Base-by-base conservation (phyloP, 2,888 invertebrate species). In the Oligia fasciuncula region DNA sequence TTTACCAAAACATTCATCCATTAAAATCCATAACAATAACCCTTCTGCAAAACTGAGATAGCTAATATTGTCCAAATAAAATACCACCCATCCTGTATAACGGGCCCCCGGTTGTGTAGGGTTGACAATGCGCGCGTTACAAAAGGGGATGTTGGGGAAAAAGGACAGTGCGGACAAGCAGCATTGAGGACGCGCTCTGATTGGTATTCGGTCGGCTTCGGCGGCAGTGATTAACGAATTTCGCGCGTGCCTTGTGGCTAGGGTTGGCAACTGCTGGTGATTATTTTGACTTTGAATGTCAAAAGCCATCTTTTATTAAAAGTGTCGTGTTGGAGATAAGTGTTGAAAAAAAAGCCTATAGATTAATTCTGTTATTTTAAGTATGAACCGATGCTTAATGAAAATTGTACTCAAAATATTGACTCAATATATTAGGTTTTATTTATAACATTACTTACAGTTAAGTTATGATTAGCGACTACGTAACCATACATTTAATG, bases 171-270 rank as follows among this genome's bases (percentile, higher is more conserved):
- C 60, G 76, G 77, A 85, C 79, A 85, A 82, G 87, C 80, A 85
- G 84, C 85, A 87, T 77, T 91, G 93, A 92, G 91, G 93, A 91
- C 91, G 91, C 87, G 85, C 87, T 84, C 89, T 92, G 93, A 93
- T 93, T 93, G 93, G 93, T 92, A 89, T 89, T 88, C 90, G 86
- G 85, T 85, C 83, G 85, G 89, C 88, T 90, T 89, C 91, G 90
- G 89, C 90, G 91, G 90, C 91, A 88, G 91, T 93, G 93, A 94
- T 93, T 93, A 93, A 93, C 92, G 93, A 93, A 93, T 93, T 91
- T 93, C 90, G 82, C 92, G 90, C 91, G 92, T 92, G 88, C 92
- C 92, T 83, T 73, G 76, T 19, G 69, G 40, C 67, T 81, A 90
- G 88, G 88, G 90, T 60, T 90, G 85, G 29, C 66, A 72, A 69